These are phyloP conservation scores for Brachyhypopomus occidentalis DNA, from an alignment of 2,113 vertebrate genomes.

Conservation along the genomic window DNA sequence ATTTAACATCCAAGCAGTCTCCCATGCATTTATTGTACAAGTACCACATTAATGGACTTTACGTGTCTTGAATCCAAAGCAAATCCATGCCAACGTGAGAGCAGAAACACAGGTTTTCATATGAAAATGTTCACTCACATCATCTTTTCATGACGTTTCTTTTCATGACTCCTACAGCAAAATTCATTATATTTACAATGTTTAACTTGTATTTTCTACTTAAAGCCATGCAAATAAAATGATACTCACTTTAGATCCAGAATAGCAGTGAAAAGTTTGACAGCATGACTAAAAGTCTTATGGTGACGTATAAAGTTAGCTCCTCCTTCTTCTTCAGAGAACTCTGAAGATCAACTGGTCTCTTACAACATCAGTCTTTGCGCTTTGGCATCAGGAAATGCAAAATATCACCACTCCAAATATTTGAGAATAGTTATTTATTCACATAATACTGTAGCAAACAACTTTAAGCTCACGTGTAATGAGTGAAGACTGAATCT, in stretches of 20 bases:
- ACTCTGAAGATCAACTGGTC: background rate
- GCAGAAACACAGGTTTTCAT: background rate
- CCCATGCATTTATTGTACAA: no score
- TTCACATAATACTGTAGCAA: background rate
- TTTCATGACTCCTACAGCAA: no score
- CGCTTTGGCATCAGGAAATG: conserved; percentile 9
- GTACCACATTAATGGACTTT: background rate
- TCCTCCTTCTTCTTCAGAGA: background rate
- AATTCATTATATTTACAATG: background rate
- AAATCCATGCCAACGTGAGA: no score
- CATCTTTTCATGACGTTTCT: no score
- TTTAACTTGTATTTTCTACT: background rate
- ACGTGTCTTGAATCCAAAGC: background rate
- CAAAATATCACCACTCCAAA: background rate
- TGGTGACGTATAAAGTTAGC: background rate
- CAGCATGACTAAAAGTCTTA: background rate
- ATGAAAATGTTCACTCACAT: background rate
- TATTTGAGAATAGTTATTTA: background rate
- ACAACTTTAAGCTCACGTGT: background rate
- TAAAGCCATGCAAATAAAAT: background rate
- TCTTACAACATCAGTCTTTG: background rate
- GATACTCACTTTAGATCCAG: background rate
- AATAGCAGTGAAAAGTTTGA: no score
- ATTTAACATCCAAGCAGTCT: no score
- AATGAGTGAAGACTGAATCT: background rate